phyloP scores from a whole-genome alignment of 2,113 vertebrate genomes.

The Python bivittatus region DNA sequence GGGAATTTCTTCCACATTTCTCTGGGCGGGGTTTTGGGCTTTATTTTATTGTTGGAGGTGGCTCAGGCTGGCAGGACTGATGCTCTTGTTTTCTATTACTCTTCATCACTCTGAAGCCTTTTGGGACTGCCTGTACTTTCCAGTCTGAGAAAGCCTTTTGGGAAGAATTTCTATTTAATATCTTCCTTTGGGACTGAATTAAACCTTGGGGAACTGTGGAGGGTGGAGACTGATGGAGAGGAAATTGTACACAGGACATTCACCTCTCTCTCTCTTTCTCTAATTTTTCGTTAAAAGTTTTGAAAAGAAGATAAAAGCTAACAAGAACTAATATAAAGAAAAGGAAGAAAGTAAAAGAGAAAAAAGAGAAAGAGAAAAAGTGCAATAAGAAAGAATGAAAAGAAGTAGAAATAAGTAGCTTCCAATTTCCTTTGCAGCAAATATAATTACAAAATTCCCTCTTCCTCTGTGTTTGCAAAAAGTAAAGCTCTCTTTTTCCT shows the following conservation, averaged over 20 bases:
- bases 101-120: background rate
- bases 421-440: background rate
- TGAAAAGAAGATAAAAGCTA: background rate
- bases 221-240: background rate
- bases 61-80: no score
- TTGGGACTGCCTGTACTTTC: background rate
- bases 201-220: background rate
- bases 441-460: background rate
- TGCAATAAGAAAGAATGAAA: background rate
- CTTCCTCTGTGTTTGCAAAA: background rate
- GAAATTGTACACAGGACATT: background rate
- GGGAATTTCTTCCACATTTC: background rate
- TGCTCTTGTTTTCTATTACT: background rate
- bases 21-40: background rate
- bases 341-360: background rate
- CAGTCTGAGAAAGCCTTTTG: background rate
- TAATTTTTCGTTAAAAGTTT: background rate
- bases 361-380: background rate
- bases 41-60: no score
- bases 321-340: background rate
- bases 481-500: no score
- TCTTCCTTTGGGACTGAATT: background rate
- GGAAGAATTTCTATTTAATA: background rate
- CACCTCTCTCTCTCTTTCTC: background rate
- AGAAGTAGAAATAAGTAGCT: background rate